Evolutionary conservation across 2,797 vertebrate genomes (phyloP), one percentile per base, ranked within the genome.

Genomic region (Chaunax sp.): DNA sequence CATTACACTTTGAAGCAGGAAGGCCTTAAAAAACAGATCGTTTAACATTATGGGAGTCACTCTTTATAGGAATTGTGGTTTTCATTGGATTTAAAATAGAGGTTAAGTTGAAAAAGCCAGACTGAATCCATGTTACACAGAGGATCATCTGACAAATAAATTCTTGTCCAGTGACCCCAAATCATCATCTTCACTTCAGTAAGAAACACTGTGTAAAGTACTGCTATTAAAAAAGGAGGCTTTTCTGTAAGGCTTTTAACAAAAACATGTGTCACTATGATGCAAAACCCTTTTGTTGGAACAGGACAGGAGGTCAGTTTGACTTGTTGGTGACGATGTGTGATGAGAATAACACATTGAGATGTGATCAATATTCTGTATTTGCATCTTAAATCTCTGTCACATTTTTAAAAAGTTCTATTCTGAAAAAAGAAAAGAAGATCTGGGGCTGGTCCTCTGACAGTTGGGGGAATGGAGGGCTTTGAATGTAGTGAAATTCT

Each of bases 111-210:
- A 62, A 70, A 59, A 69, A 33, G 41, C 6, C 35, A 18, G 28
- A 51, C 20, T 11, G 5, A 2, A 44, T 54, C 37, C 18, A 41
- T 18, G 53, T 43, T 16, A 26, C 61, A 9, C 47, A 54, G 46
- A 53, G 53, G 70, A 63, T 40, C 22, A 20, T 76, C 67, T 43
- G 41, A 71, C 54, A 80, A 78, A 83, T 52, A 72, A 25, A 66
- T 47, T 54, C 50, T 65, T 37, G 46, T 83, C 56, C 58, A 81
- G 75, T 80, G 72, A 71, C 72, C 75, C 52, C 37, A 44, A 60
- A 57, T 52, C 56, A 72, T 67, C 62, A 28, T 53, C 78, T 77
- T 78, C 67, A 57, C 67, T 75, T 67, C 68, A 72, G 66, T 69
- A 37, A 47, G 18, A 56, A 26, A 43, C 26, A 44, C 49, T 51